Evolutionary conservation across 2,797 vertebrate genomes (phyloP), one percentile per base, ranked within the genome.

Genomic region (Clamator glandarius): DNA sequence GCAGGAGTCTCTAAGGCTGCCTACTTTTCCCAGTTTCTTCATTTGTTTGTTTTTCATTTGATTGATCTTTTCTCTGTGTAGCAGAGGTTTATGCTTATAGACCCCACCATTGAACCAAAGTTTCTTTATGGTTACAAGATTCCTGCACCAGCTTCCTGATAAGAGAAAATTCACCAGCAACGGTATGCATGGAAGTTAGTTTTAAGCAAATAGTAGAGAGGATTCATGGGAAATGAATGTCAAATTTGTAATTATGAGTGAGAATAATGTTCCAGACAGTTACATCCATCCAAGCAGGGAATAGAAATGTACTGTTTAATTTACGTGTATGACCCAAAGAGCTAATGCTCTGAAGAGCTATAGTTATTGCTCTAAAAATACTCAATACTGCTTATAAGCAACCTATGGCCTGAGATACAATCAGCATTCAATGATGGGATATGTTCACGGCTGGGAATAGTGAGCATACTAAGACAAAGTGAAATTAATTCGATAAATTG

Each of bases 141-240:
- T 86, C 64, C 70, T 59, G 33, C 4, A 8, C 92, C 80, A 91
- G 89, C 85, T 92, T 96, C 88, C 84, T 73, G 70, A 75, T 64
- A 89, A 75, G 41, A 78, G 81, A 95, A 92, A 75, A 93, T 85
- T 91, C 84, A 64, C 62, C 59, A 77, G 90, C 89, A 88, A n/a
- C 52, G 35, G 26, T 64, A 93, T 54, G 69, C 87, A 84, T 77
- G 76, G 83, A 84, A 90, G 89, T 72, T 59, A 88, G 69, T 82
- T 95, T 95, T 84, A 94, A 92, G 92, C 87, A 96, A 96, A 96
- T 74, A 91, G 70, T 61, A 66, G 85, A 78, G 68, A 82, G 63
- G 78, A 78, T 95, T 96, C 80, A 84, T 90, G 85, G 80, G 95
- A 96, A 90, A 91, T 94, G 89, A 94, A 96, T 97, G 95, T 95